Evolutionary conservation across 2,797 vertebrate genomes (phyloP).

Genomic region (Acrocephalus scirpaceus): DNA sequence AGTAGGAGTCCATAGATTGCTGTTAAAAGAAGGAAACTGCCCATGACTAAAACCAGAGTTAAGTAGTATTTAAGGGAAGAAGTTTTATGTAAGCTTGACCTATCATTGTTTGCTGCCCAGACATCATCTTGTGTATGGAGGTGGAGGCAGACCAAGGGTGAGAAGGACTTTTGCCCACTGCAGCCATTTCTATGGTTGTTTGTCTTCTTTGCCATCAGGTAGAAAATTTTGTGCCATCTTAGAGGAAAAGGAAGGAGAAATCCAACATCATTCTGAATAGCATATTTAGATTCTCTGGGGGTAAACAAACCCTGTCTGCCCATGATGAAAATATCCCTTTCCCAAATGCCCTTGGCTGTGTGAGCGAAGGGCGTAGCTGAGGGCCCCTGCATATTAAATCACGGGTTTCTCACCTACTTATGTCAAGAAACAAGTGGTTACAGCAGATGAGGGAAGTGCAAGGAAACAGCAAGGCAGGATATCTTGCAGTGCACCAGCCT

Average conservation of each 20-base stretch:
- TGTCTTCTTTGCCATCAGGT: not conserved
- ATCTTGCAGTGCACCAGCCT: constrained; percentile 18
- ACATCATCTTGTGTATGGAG: not conserved
- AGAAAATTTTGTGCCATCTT: not conserved
- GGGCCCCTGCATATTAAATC: not conserved
- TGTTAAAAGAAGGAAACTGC: not conserved
- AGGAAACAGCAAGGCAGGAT: constrained; percentile 28
- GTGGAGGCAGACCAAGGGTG: not conserved
- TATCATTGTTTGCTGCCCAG: not conserved
- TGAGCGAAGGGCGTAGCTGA: not conserved
- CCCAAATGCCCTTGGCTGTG: not conserved
- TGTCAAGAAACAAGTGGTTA: constrained; percentile 33
- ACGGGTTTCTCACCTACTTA: constrained; percentile 5
- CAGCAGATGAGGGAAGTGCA: constrained; percentile 40
- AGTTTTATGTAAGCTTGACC: not conserved
- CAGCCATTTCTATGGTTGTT: not conserved
- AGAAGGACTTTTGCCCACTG: not conserved
- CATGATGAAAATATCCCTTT: not conserved
- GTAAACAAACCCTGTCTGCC: not conserved
- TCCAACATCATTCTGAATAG: not conserved
- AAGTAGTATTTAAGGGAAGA: not conserved
- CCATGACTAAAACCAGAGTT: not conserved
- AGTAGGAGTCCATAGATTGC: not conserved
- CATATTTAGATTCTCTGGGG: not conserved
- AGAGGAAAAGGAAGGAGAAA: not conserved